Conservation (phyloP, 30 jellyfish, hydroid and myxozoan species). For the Hydractinia symbiolongicarpus region DNA sequence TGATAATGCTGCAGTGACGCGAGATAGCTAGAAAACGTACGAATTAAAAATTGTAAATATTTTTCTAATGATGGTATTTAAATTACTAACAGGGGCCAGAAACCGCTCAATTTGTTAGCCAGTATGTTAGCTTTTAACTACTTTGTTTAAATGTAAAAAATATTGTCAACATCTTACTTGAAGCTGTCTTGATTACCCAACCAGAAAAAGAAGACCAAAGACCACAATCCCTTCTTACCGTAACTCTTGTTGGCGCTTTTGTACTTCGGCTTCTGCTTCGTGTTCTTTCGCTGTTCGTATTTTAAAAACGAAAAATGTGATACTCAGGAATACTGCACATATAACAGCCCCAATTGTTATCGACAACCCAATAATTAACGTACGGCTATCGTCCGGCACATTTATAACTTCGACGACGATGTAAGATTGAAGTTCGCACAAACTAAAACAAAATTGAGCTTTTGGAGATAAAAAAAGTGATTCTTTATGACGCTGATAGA, state of each 20-base stretch:
- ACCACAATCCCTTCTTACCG: not conserved
- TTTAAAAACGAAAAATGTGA: not conserved
- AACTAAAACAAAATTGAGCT: not conserved
- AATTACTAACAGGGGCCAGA: too few relatives aligned
- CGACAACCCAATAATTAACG: not conserved
- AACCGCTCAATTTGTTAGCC: too few relatives aligned
- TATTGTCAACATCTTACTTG: too few relatives aligned
- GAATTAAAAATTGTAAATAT: not conserved
- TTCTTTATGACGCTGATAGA: too few relatives aligned
- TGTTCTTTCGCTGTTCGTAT: conserved; percentile 8
- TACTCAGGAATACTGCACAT: not conserved
- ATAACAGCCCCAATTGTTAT: conserved; percentile 2
- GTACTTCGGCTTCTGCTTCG: conserved; percentile 7
- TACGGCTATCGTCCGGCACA: not conserved
- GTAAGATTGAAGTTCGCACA: not conserved
- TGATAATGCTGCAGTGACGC: not conserved
- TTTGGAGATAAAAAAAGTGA: too few relatives aligned
- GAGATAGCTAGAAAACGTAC: not conserved
- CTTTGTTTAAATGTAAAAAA: too few relatives aligned
- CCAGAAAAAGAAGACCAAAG: too few relatives aligned
- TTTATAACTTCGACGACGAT: not conserved
- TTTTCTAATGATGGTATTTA: too few relatives aligned
- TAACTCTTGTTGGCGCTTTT: conserved; percentile 8
- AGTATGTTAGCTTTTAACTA: too few relatives aligned
- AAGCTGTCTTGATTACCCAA: too few relatives aligned